Evolutionary conservation across 2,113 vertebrate genomes (phyloP).

Genomic region (Numenius arquata): DNA sequence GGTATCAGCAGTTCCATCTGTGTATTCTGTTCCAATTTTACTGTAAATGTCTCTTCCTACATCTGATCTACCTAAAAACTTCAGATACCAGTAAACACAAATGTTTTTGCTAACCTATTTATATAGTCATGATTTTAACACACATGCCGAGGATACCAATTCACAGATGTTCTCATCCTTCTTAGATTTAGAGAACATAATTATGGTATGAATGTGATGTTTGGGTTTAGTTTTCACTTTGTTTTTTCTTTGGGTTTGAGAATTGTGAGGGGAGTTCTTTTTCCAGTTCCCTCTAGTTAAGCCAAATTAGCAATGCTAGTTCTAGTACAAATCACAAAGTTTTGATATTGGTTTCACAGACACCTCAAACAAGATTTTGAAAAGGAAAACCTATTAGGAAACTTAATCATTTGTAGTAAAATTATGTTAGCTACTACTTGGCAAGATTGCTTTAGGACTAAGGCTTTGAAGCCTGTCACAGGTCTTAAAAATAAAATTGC

Average conservation of each 20-base stretch:
- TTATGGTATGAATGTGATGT: not conserved
- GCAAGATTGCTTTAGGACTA: conserved; percentile 86
- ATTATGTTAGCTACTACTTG: conserved; percentile 80
- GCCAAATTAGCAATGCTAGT: conserved; percentile 63
- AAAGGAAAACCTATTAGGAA: conserved; percentile 72
- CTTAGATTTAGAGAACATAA: conserved; percentile 7
- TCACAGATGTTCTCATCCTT: conserved; percentile 22
- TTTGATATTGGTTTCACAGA: conserved; percentile 75
- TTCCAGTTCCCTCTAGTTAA: conserved; percentile 25
- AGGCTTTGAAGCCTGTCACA: conserved; percentile 88
- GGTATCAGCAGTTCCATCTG: not conserved
- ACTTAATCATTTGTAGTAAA: conserved; percentile 82
- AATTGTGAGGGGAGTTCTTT: not conserved
- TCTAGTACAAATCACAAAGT: conserved; percentile 70
- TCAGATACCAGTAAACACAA: not conserved
- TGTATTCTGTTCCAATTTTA: not conserved
- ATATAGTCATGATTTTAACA: not conserved
- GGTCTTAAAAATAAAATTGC: conserved; percentile 94
- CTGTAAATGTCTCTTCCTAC: not conserved
- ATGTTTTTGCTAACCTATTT: not conserved
- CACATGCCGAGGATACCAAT: conserved; percentile 10
- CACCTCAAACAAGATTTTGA: conserved; percentile 73
- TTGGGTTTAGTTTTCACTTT: not conserved
- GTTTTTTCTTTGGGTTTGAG: not conserved
- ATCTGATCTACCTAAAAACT: not conserved